Evolutionary conservation across 92 coral and sea anemone species (phyloP).

Genomic region (Virgularia gustaviana): DNA sequence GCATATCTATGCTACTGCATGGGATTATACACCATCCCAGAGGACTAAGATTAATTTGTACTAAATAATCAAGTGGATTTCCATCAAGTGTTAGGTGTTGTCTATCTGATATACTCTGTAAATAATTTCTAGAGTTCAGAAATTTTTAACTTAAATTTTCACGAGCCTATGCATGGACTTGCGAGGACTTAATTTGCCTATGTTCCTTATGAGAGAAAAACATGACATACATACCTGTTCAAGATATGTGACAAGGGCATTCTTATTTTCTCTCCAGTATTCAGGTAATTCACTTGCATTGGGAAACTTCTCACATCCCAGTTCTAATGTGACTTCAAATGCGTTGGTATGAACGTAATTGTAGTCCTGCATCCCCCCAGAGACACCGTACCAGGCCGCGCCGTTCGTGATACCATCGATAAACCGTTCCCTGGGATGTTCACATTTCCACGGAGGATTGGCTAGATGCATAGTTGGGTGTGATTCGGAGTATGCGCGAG

Average conservation of each 20-base stretch:
- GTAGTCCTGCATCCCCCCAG: conserved; percentile 98
- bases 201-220: too few species aligned
- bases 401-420: conserved; percentile 98
- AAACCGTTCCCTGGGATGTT: conserved; percentile 83
- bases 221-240: conserved; percentile 79
- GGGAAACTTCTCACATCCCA: conserved; percentile 97
- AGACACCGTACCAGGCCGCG: conserved; percentile 87
- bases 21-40: too few species aligned
- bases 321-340: conserved; percentile 86
- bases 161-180: too few species aligned
- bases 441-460: conserved; percentile 93
- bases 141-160: too few species aligned
- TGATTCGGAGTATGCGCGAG: conserved; percentile 71
- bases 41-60: too few species aligned
- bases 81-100: too few species aligned
- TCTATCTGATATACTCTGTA: too few species aligned
- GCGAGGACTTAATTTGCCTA: too few species aligned
- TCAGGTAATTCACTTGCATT: conserved; percentile 72
- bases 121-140: too few species aligned
- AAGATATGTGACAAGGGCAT: conserved; percentile 68
- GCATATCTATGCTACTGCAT: too few species aligned
- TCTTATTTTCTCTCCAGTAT: conserved; percentile 86
- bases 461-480: conserved; percentile 95
- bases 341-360: conserved; percentile 87
- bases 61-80: too few species aligned